Evolutionary conservation across 1,140 invertebrate species (phyloP), one percentile per base, ranked within the genome.

Genomic region (Carposina sasakii): DNA sequence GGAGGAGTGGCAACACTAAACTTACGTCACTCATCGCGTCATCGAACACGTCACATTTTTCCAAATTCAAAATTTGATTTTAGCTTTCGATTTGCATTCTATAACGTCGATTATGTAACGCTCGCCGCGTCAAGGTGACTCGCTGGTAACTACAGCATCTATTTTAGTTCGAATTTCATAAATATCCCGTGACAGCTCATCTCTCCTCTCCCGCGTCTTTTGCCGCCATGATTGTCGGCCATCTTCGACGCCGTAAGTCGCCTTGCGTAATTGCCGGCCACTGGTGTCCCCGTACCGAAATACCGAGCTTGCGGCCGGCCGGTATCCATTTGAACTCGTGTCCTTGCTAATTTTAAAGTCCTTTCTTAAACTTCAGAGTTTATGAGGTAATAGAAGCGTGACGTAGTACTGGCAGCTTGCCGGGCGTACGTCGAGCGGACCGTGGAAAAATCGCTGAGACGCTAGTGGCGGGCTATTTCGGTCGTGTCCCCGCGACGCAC

Each of bases 291-390:
- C 20, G 68, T 66, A 73, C 57, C 47, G 39, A 40, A 41, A 52
- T 33, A 30, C 45, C 40, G 43, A 54, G 40, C 50, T 50, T 48
- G 49, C 41, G 44, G 47, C 37, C 46, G n/a, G 51, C 40, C 46
- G 49, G 37, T 34, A 19, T 22, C 41, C 37, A 48, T 42, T 42
- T 40, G 55, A 61, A 62, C 57, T 50, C 57, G 60, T 67, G 79
- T 81, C 76, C 76, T 83, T 83, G 79, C 79, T 83, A 77, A 77
- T 81, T 83, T 81, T 72, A 75, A 78, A 83, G 72, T 76, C 76
- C 79, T 81, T 83, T 72, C 71, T 67, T 48, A 77, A 77, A 81
- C 71, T 77, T 79, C 64, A 67, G 61, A 71, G 71, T 75, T 78
- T 71, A 71, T 82, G 78, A 79, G 78, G 76, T 79, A 82, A 82